Percentiles rank a stretch among this genome's conserved stretches.
phyloP scores from a whole-genome alignment of 2,888 invertebrate species.

The Agrilus cyanescens region DNA sequence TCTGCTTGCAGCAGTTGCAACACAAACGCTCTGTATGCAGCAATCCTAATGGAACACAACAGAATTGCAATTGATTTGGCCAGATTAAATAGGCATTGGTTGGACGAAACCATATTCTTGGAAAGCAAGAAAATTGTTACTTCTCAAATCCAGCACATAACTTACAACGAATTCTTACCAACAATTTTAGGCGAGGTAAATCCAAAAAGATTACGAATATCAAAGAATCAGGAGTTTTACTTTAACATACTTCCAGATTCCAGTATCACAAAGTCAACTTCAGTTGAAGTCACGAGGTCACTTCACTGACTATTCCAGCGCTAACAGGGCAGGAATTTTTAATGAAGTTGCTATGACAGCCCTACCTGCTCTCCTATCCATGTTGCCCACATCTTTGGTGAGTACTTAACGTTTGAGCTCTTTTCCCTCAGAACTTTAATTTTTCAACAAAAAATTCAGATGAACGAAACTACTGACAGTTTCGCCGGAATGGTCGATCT shows the following conservation, averaged over 20 bases:
- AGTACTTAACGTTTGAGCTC: slow-evolving; percentile 18
- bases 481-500: slow-evolving; percentile 44
- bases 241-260: slow-evolving; percentile 35
- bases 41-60: slow-evolving; percentile 67
- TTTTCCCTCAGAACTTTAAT: not conserved
- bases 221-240: not conserved
- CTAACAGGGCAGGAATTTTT: slow-evolving; percentile 63
- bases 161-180: slow-evolving; percentile 72
- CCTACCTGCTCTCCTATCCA: slow-evolving; percentile 60
- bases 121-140: slow-evolving; percentile 65
- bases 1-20: slow-evolving; percentile 54
- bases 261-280: slow-evolving; percentile 50
- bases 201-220: too few relatives aligned
- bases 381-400: slow-evolving; percentile 61
- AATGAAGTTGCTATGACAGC: slow-evolving; percentile 67
- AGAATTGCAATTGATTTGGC: slow-evolving; percentile 59
- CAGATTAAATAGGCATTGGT: slow-evolving; percentile 66
- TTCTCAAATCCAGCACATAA: slow-evolving; percentile 73
- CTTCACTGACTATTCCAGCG: slow-evolving; percentile 70
- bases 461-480: slow-evolving; percentile 41
- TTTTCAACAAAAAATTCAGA: slow-evolving; percentile 31
- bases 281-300: slow-evolving; percentile 56
- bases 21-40: slow-evolving; percentile 59
- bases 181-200: slow-evolving; percentile 62
- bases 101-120: slow-evolving; percentile 61